phyloP scores from a whole-genome alignment of 2,113 vertebrate genomes.

The Megaleporinus macrocephalus region DNA sequence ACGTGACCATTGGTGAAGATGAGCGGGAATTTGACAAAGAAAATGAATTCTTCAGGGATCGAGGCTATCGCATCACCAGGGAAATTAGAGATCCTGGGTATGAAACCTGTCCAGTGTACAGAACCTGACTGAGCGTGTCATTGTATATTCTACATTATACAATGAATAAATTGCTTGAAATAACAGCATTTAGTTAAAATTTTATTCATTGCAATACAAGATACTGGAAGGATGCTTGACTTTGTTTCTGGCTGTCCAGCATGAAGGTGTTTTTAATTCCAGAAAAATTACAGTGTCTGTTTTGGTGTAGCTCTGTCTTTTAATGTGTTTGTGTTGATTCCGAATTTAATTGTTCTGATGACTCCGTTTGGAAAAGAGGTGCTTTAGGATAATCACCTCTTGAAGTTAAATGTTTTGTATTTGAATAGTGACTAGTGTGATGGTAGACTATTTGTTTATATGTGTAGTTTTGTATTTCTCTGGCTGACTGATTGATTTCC shows the following conservation, averaged over 20 bases:
- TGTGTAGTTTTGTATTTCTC: not conserved
- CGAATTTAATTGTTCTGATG: not conserved
- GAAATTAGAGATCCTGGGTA: conserved; percentile 88
- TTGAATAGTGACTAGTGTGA: not conserved
- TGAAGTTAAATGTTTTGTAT: not conserved
- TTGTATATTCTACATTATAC: not conserved
- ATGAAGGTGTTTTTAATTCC: too few relatives aligned
- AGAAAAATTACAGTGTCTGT: not conserved
- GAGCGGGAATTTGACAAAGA: conserved; percentile 98
- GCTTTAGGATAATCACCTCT: not conserved
- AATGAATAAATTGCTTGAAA: too few relatives aligned
- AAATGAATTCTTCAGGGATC: conserved; percentile 95
- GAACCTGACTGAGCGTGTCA: not conserved
- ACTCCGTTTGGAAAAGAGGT: not conserved
- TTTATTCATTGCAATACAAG: too few relatives aligned
- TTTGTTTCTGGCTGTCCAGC: too few relatives aligned
- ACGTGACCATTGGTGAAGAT: conserved; percentile 95
- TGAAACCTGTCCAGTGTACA: not conserved
- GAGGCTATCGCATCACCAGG: conserved; percentile 91
- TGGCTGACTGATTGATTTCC: not conserved
- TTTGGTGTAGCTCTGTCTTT: not conserved
- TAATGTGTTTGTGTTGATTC: not conserved
- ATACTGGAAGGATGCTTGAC: too few relatives aligned
- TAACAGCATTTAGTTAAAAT: too few relatives aligned
- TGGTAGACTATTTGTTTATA: not conserved